Evolutionary conservation across 2,113 vertebrate genomes (phyloP), one percentile per base, ranked within the genome.

Genomic region (Eulacestoma nigropectus): DNA sequence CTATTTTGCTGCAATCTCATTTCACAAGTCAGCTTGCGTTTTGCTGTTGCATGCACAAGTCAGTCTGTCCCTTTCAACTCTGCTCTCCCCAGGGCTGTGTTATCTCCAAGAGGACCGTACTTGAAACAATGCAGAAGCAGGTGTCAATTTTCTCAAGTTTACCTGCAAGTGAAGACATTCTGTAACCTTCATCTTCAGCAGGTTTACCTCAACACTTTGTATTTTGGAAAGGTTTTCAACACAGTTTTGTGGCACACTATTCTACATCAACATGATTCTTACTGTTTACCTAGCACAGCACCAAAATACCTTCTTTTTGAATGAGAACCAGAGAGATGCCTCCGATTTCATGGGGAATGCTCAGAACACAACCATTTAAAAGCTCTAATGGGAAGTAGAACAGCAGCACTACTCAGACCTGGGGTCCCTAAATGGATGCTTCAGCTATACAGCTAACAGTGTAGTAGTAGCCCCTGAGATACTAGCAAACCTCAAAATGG

Each of bases 111-210:
- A 92, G 64, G 41, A 72, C 76, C 87, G 62, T 10, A 78, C 37
- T 62, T 78, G 49, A 44, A 95, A 94, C 65, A 94, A 62, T 57
- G 89, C 79, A 84, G 93, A 90, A 92, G 65, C 57, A 92, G 77
- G 53, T 41, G 21, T 42, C 89, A 96, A 39, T 87, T 76, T 90
- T 88, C 47, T 73, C 80, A 84, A 84, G 62, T 83, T 93, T 72
- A 93, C 50, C 86, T 93, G 90, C 37, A 93, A 90, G 79, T 60
- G 57, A 94, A 96, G 88, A 92, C 46, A 68, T 60, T 72, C 47
- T 33, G 64, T 72, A 81, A 93, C 49, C 64, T 82, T 46, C 37
- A 72, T 41, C 52, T 64, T 91, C 30, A 84, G 53, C 13, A 89
- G 19, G 27, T 53, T 84, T 70, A 49, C 53, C 41, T 60, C 56